Percentiles rank a stretch among this genome's conserved stretches.
phyloP scores from a whole-genome alignment of 2,888 invertebrate genomes.

The Metellina segmentata region DNA sequence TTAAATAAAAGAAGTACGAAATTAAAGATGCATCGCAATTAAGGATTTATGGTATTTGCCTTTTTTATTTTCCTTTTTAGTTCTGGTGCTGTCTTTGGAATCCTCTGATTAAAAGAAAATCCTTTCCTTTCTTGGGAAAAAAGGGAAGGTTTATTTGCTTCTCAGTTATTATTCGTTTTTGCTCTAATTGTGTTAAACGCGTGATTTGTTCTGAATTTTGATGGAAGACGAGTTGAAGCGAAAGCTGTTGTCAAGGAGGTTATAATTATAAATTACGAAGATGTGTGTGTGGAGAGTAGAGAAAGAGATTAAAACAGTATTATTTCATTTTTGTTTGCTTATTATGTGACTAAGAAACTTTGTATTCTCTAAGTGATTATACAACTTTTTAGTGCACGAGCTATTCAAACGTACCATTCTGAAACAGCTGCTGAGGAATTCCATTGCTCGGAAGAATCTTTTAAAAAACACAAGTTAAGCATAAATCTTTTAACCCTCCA shows the following conservation, averaged over 20 bases:
- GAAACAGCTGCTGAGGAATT: too few species aligned
- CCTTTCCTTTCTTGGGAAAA: not conserved
- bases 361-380: too few species aligned
- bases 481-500: too few species aligned
- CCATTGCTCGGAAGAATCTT: too few species aligned
- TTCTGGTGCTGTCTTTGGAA: not conserved
- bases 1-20: conserved; percentile 6
- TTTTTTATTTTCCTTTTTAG: not conserved
- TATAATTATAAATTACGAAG: not conserved
- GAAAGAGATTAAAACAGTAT: not conserved
- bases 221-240: not conserved
- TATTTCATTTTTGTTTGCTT: not conserved
- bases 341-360: too few species aligned
- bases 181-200: not conserved
- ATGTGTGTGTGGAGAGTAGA: not conserved
- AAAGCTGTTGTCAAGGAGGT: not conserved
- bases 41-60: not conserved
- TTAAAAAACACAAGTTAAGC: too few species aligned
- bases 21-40: conserved; percentile 3
- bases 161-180: not conserved
- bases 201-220: not conserved
- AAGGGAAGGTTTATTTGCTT: not conserved
- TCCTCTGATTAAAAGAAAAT: not conserved
- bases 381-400: too few species aligned
- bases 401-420: too few species aligned